phyloP scores from a whole-genome alignment of 1,140 invertebrate species.

The Formica exsecta region DNA sequence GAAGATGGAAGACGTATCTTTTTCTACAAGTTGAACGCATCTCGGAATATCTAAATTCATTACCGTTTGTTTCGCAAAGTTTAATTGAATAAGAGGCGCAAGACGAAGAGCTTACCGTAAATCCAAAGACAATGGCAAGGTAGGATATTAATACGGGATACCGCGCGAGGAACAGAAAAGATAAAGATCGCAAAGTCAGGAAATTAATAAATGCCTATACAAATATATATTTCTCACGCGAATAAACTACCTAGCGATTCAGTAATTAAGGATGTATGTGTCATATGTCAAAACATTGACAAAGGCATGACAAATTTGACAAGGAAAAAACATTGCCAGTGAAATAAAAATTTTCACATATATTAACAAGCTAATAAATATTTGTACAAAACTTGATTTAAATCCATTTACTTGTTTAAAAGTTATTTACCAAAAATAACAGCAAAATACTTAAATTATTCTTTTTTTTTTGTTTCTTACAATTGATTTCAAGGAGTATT shows the following conservation, averaged over 20 bases:
- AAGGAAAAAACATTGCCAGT: too few relatives aligned
- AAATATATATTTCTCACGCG: constrained; percentile 17
- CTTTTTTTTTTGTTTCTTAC: too few relatives aligned
- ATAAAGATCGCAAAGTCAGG: constrained; percentile 26
- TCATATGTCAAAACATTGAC: too few relatives aligned
- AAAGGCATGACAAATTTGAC: too few relatives aligned
- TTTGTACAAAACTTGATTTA: too few relatives aligned
- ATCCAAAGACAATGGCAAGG: constrained; percentile 30
- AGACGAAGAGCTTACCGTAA: constrained; percentile 46
- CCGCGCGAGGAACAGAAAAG: neutral
- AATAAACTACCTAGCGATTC: constrained; percentile 9
- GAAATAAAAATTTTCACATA: too few relatives aligned
- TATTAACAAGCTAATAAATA: too few relatives aligned
- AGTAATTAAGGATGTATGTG: neutral
- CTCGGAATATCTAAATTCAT: constrained; percentile 76
- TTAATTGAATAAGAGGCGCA: constrained; percentile 76
- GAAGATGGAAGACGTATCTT: constrained; percentile 52
- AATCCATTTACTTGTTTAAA: too few relatives aligned
- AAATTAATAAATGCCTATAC: constrained; percentile 54
- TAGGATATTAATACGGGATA: constrained; percentile 55
- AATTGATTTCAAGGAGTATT: too few relatives aligned
- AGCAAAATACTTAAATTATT: too few relatives aligned
- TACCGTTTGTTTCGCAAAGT: constrained; percentile 75
- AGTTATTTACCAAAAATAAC: too few relatives aligned
- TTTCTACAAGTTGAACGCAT: constrained; percentile 65